Base-by-base conservation (phyloP, 2,888 invertebrate species). In the Dione juno region DNA sequence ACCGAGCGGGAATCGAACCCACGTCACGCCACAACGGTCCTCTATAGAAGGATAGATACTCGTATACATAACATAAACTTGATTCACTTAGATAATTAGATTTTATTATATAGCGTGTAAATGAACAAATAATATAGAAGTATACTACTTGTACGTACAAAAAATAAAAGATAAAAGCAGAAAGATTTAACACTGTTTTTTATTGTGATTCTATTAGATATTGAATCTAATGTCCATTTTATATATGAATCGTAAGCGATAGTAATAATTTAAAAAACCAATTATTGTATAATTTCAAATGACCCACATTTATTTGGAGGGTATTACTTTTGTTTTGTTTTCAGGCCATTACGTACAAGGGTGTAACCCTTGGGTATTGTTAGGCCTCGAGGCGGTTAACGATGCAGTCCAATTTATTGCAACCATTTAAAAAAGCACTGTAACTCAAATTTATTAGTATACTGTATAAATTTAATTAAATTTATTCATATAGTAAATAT, bases 281-380 rank as follows among this genome's bases (percentile, higher is more conserved):
- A 48, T 64, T 64, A 21, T 14, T 21, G 13, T 52, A 50, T 52
- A 52, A 52, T 64, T 40, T 14, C 19, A 48, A 50, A 1, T 14
- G 50, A 19, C 64, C 21, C 37, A 40, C 40, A 64, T 64, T 52
- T 21, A 64, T 64, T 64, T 64, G n/a, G 11, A 28, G 3, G 40
- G 40, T 9, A 52, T 52, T 64, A 40, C 52, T 50, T 64, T 50
- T 64, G 64, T 52, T 64, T 64, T 43, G 35, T 61, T 64, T 64
- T 13, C 37, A 48, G 9, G 37, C 40, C 52, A 64, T 50, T 40
- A 40, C 19, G 37, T 16, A 16, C 35, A 48, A 64, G 64, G 50
- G 64, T 35, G 45, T 48, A 6, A 40, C 64, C 48, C 64, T 40
- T 19, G 64, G 48, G 40, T 21, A 52, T 48, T 16, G 50, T 40